phyloP scores from a whole-genome alignment of 92 coral and sea anemone genomes.

The Diadumene lineata region DNA sequence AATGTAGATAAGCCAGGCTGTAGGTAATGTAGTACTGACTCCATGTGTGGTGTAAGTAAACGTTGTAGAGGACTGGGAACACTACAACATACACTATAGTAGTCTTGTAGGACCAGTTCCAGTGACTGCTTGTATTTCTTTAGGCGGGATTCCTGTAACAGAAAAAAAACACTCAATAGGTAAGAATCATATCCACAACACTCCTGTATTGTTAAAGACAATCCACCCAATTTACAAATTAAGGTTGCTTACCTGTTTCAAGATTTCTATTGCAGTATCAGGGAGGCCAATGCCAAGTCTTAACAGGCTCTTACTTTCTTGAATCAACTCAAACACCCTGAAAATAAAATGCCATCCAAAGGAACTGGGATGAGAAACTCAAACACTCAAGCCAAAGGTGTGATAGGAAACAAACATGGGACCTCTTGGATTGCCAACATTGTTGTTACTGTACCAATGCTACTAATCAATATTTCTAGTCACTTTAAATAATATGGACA shows the following conservation, averaged over 20 bases:
- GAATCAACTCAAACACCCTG: conserved; percentile 90
- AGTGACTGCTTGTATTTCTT: conserved; percentile 93
- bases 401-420: no score
- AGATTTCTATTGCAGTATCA: conserved; percentile 80
- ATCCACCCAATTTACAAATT: neutral
- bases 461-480: no score
- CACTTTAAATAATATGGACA: no score
- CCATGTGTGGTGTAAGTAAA: conserved; percentile 91
- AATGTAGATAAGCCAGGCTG: conserved; percentile 94
- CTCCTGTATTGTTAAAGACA: neutral
- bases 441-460: no score
- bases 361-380: neutral
- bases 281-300: conserved; percentile 88
- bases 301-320: conserved; percentile 80
- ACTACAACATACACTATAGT: conserved; percentile 74
- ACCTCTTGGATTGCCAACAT: no score
- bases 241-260: conserved; percentile 56
- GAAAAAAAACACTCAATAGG: no score
- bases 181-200: neutral
- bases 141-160: conserved; percentile 86
- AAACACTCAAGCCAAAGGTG: no score
- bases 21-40: conserved; percentile 88
- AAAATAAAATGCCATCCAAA: neutral
- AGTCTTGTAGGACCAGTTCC: conserved; percentile 85
- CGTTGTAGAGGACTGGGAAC: conserved; percentile 77